phyloP scores from a whole-genome alignment of 2,888 invertebrate species.

The Chydorus sphaericus region DNA sequence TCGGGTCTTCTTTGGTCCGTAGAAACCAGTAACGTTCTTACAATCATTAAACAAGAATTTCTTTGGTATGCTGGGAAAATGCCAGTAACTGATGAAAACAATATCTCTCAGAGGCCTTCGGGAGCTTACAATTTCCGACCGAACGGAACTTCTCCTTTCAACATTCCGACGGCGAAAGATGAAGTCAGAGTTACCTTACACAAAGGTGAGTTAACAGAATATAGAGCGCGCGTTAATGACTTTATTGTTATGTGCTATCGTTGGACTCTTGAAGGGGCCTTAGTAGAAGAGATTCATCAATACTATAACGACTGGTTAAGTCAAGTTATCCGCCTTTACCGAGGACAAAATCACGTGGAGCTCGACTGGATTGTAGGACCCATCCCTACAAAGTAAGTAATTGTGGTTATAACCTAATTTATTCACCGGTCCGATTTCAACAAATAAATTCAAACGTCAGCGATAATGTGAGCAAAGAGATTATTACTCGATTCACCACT shows the following conservation, averaged over 20 bases:
- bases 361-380: constrained; percentile 42
- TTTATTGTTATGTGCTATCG: no score
- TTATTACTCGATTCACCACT: constrained; percentile 32
- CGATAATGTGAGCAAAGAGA: constrained; percentile 33
- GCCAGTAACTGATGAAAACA: constrained; percentile 46
- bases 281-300: constrained; percentile 48
- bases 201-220: no score
- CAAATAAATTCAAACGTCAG: constrained; percentile 17
- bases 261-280: constrained; percentile 27
- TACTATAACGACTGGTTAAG: constrained; percentile 43
- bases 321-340: constrained; percentile 43
- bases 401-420: no score
- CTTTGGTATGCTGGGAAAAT: constrained; percentile 63
- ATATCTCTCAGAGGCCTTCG: constrained; percentile 53
- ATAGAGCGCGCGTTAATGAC: constrained; percentile 22
- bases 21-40: background rate
- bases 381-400: no score
- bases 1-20: constrained; percentile 24
- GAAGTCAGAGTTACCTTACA: no score
- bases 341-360: constrained; percentile 29
- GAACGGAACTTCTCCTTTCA: constrained; percentile 30
- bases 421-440: no score
- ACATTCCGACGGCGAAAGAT: no score
- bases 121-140: constrained; percentile 89
- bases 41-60: constrained; percentile 43